Percentiles rank a stretch among this genome's conserved stretches.
Evolutionary conservation across 2,797 vertebrate genomes (phyloP).

Genomic region (Discoglossus pictus): DNA sequence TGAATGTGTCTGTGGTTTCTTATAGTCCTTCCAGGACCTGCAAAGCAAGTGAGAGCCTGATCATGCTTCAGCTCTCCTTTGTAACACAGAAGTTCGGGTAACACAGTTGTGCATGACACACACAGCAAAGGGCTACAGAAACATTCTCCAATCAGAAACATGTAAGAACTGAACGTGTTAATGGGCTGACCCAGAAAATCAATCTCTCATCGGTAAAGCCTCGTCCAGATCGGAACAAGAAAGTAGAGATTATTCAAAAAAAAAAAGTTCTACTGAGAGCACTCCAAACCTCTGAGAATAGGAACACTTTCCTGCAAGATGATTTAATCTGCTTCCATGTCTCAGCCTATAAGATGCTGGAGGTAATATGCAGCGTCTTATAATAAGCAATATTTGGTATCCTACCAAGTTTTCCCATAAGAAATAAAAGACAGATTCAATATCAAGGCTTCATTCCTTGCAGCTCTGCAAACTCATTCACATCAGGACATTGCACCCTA

Average conservation of each 20-base stretch:
- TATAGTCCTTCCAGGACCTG: no score
- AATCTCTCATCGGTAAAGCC: constrained; percentile 18
- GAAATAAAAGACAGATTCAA: constrained; percentile 7
- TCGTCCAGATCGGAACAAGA: constrained; percentile 12
- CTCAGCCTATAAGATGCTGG: neutral
- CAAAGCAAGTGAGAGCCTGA: no score
- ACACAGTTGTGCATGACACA: no score
- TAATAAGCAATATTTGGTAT: constrained; percentile 17
- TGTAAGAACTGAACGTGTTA: constrained; percentile 23
- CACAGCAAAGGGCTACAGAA: constrained; percentile 1
- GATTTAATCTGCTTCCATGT: neutral
- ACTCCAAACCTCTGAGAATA: neutral
- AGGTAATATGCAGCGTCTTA: constrained; percentile 12
- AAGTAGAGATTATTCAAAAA: constrained; percentile 31
- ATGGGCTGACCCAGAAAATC: constrained; percentile 43
- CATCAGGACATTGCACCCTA: neutral
- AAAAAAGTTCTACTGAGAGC: constrained; percentile 31
- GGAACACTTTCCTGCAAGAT: neutral
- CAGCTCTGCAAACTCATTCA: neutral
- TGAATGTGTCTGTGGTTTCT: no score
- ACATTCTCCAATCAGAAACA: constrained; percentile 21
- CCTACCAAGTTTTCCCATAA: constrained; percentile 35
- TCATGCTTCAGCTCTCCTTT: no score
- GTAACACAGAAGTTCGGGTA: no score
- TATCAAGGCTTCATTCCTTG: constrained; percentile 11